Evolutionary conservation across 2,888 invertebrate genomes (phyloP).

Genomic region (Arenicola marina): DNA sequence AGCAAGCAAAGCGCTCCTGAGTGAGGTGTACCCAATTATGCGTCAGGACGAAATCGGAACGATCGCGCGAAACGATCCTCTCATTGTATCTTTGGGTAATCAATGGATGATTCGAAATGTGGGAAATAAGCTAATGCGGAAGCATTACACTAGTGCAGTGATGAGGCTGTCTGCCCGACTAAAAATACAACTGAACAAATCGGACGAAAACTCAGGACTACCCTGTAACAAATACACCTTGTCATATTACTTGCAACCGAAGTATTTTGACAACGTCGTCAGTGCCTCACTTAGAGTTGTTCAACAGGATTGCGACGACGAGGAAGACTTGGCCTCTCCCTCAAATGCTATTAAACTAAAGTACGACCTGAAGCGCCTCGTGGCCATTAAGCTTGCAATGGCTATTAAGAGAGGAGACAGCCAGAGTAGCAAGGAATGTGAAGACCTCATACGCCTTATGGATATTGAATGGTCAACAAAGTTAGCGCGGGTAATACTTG

Average conservation of each 20-base stretch:
- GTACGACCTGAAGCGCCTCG: slow-evolving; percentile 23
- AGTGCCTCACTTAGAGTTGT: slow-evolving; percentile 22
- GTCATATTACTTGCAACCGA: slow-evolving; percentile 17
- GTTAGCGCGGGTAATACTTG: slow-evolving; percentile 25
- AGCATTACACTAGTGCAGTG: slow-evolving; percentile 2
- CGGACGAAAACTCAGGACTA: too few species aligned
- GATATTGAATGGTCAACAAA: slow-evolving; percentile 28
- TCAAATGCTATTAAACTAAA: slow-evolving; percentile 28
- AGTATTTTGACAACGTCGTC: slow-evolving; percentile 21
- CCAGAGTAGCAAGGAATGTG: slow-evolving; percentile 15
- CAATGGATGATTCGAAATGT: slow-evolving; percentile 6
- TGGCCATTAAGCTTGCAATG: slow-evolving; percentile 18
- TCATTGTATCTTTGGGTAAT: neutral
- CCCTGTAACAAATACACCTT: too few species aligned
- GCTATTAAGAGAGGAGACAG: slow-evolving; percentile 18
- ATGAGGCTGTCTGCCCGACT: slow-evolving; percentile 3
- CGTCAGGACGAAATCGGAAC: neutral
- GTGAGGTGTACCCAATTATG: neutral
- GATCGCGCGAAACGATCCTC: neutral
- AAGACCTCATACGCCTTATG: slow-evolving; percentile 29
- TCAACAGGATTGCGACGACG: slow-evolving; percentile 18
- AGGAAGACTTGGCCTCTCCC: slow-evolving; percentile 26
- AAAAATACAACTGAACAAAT: neutral
- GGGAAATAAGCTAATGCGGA: neutral
- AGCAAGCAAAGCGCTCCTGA: slow-evolving; percentile 1